phyloP scores from a whole-genome alignment of 2,888 invertebrate species.

The Euplexia lucipara region DNA sequence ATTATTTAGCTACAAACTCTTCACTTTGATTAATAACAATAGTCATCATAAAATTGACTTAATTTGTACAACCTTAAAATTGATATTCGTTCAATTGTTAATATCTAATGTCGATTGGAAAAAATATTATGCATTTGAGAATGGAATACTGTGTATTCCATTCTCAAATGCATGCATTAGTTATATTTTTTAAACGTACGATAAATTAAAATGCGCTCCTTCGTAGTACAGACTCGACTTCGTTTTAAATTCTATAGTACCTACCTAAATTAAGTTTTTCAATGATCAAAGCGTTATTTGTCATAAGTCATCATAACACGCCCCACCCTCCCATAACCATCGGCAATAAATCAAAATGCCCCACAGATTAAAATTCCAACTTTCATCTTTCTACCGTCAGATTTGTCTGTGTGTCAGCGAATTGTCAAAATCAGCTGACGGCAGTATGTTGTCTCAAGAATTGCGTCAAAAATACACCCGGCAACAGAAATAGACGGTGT shows the following conservation, averaged over 20 bases:
- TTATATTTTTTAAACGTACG: too few species aligned
- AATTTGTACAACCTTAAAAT: too few species aligned
- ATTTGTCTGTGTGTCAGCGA: slow-evolving; percentile 68
- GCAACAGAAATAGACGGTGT: slow-evolving; percentile 67
- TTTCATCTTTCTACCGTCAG: slow-evolving; percentile 53
- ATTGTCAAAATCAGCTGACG: slow-evolving; percentile 74
- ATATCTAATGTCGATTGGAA: too few species aligned
- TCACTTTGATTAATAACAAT: too few species aligned
- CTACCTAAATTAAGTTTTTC: background rate
- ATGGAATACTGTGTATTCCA: too few species aligned
- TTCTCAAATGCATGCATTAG: too few species aligned
- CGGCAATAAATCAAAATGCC: slow-evolving; percentile 11
- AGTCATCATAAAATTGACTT: too few species aligned
- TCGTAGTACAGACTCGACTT: too few species aligned
- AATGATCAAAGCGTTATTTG: slow-evolving; percentile 19
- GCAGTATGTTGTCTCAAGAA: slow-evolving; percentile 65
- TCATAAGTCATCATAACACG: slow-evolving; percentile 13
- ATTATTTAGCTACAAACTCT: too few species aligned
- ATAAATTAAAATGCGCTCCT: too few species aligned
- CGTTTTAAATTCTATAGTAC: background rate
- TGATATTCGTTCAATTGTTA: too few species aligned
- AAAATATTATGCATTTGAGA: too few species aligned
- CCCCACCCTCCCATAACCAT: slow-evolving; percentile 17
- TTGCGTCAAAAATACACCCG: slow-evolving; percentile 71
- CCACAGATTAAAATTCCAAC: slow-evolving; percentile 51